These are phyloP conservation scores for Calephelis virginiensis DNA, from an alignment of 1,140 invertebrate genomes.

Conservation along the genomic window DNA sequence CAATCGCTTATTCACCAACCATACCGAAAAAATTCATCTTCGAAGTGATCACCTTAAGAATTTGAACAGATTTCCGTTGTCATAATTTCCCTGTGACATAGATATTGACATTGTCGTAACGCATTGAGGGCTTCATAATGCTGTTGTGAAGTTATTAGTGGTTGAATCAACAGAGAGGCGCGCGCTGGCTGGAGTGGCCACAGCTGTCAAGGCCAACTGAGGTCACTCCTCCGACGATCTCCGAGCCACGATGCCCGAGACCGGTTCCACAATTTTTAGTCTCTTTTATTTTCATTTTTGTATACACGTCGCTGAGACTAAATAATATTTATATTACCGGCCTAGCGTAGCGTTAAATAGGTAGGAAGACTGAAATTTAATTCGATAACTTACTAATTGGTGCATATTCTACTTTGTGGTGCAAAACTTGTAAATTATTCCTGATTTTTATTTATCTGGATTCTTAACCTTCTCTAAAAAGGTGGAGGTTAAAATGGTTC, in stretches of 20 bases:
- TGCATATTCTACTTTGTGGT: no score
- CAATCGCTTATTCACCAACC: no score
- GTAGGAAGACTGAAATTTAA: not conserved
- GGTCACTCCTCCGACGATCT: slow-evolving; percentile 75
- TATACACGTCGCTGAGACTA: slow-evolving; percentile 76
- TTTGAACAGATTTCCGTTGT: no score
- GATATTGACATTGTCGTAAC: slow-evolving; percentile 41
- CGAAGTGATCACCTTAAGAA: no score
- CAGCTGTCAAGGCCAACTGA: slow-evolving; percentile 76
- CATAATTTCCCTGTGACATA: no score
- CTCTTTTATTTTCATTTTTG: slow-evolving; percentile 78
- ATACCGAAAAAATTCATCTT: no score
- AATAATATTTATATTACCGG: slow-evolving; percentile 75
- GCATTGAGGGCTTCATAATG: slow-evolving; percentile 62
- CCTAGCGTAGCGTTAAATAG: slow-evolving; percentile 57
- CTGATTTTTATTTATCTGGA: no score
- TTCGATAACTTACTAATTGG: not conserved
- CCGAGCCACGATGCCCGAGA: slow-evolving; percentile 67
- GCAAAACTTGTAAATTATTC: no score
- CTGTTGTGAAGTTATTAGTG: slow-evolving; percentile 73
- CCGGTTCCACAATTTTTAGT: slow-evolving; percentile 78
- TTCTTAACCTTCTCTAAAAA: no score
- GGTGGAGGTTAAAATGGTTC: no score
- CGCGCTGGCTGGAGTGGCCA: slow-evolving; percentile 55
- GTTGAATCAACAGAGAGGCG: slow-evolving; percentile 56